Evolutionary conservation across 2,797 vertebrate species (phyloP), one percentile per base, ranked within the genome.

Genomic region (Alcedo atthis): DNA sequence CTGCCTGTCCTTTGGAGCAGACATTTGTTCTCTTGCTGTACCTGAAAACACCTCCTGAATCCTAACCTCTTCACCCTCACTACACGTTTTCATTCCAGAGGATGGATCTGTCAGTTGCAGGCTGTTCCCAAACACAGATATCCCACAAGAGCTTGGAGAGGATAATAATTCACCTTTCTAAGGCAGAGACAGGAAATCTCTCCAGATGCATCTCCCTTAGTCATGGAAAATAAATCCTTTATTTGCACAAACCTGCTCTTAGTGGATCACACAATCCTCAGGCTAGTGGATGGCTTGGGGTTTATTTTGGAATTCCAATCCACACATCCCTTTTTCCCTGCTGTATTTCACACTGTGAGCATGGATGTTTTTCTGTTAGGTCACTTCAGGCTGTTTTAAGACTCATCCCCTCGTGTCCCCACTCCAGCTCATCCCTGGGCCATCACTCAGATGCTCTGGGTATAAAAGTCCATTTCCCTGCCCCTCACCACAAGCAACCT

Each of bases 401-500:
- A 61, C 35, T 30, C 19, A 14, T 22, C 33, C 33, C 46, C 24
- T 14, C 53, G 8, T 17, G 18, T 26, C 67, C 62, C 85, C 16
- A 3, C 19, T 26, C 10, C 25, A 42, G 58, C 8, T 61, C 42
- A 51, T 62, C 43, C 37, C 55, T 15, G 59, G 37, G 59, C 66
- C 61, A 37, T 46, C 30, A 12, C 57, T 71, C 59, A 45, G 61
- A 15, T 10, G 35, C 54, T 86, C 18, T 26, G 59, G 49, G 49
- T 30, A 30, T 53, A 6, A 32, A 69, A 77, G 11, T 11, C 55
- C 76, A 33, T 85, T 87, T 46, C 7, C 43, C 43, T 68, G 51
- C 55, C n/a, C 79, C 79, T 76, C 40, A 15, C 2, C 2, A 0
- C 1, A 4, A 53, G 32, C 19, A 68, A 74, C n/a, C n/a, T 45